These are phyloP conservation scores for Thymallus thymallus DNA, from an alignment of 2,113 vertebrate genomes.

Conservation along the genomic window DNA sequence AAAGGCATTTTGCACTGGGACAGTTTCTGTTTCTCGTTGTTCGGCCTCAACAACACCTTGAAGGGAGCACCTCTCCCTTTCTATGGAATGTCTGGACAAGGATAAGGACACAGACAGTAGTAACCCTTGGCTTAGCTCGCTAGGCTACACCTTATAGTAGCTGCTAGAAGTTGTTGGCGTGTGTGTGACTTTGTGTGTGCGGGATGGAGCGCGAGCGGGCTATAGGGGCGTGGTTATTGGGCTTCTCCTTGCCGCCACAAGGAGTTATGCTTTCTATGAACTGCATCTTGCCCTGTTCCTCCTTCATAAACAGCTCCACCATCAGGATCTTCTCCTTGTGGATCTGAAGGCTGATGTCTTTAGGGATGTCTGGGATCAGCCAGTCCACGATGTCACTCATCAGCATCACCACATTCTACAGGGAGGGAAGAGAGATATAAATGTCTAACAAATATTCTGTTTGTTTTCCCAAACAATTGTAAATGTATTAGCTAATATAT, in stretches of 20 bases:
- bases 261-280: constrained; percentile 68
- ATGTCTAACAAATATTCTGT: too few species aligned
- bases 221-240: constrained; percentile 71
- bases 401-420: constrained; percentile 96
- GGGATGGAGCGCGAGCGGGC: constrained; percentile 54
- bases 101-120: constrained; percentile 25
- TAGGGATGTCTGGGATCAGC: constrained; percentile 98
- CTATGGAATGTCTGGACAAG: constrained; percentile 76
- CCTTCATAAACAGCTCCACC: constrained; percentile 94
- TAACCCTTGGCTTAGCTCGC: not conserved
- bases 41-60: not conserved
- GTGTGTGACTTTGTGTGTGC: constrained; percentile 64
- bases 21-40: not conserved
- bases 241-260: constrained; percentile 61
- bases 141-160: not conserved
- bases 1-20: not conserved
- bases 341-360: constrained; percentile 95
- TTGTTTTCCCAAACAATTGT: too few species aligned
- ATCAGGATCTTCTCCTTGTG: constrained; percentile 94
- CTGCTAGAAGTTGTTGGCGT: constrained; percentile 62
- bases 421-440: not conserved
- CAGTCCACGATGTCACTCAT: constrained; percentile 99
- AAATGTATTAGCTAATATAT: too few species aligned
- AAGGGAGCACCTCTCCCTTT: constrained; percentile 21
- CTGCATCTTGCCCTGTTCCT: constrained; percentile 88